Percentiles rank a stretch among this genome's conserved stretches.
Evolutionary conservation across 2,113 vertebrate genomes (phyloP).

Genomic region (Syngnathus typhle): DNA sequence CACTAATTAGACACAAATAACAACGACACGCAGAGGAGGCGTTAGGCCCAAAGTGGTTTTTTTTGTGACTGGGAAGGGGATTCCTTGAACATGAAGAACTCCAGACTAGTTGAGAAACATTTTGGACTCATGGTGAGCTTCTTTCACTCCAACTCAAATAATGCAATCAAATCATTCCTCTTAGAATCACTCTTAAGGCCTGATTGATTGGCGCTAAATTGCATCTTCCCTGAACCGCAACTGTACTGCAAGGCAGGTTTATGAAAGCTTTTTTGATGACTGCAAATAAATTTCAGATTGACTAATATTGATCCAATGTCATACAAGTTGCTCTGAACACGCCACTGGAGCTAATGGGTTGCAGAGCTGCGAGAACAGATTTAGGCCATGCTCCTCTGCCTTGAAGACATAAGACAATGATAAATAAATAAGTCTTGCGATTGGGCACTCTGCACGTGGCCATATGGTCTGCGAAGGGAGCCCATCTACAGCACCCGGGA

Average conservation of each 20-base stretch:
- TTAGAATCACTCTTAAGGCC: neutral
- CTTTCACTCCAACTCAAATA: neutral
- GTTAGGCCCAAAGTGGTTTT: neutral
- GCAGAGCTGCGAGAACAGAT: slow-evolving; percentile 5
- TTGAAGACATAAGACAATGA: slow-evolving; percentile 23
- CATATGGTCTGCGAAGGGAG: slow-evolving; percentile 9
- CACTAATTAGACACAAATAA: slow-evolving; percentile 5
- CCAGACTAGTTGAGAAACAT: neutral
- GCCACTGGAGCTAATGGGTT: neutral
- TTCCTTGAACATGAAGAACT: neutral
- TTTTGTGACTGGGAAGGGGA: neutral
- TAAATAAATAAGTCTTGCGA: slow-evolving; percentile 44
- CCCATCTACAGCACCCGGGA: slow-evolving; percentile 26
- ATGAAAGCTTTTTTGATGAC: neutral
- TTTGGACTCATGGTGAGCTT: neutral
- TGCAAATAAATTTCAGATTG: neutral
- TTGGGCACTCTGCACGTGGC: slow-evolving; percentile 13
- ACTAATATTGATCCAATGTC: neutral
- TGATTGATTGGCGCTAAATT: neutral
- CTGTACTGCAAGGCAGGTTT: neutral
- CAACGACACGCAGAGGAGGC: neutral
- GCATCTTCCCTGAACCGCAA: neutral
- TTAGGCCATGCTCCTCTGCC: neutral
- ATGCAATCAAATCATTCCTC: neutral
- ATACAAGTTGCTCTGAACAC: neutral